Evolutionary conservation across 2,797 vertebrate species (phyloP).

Genomic region (Myotis findleyi): DNA sequence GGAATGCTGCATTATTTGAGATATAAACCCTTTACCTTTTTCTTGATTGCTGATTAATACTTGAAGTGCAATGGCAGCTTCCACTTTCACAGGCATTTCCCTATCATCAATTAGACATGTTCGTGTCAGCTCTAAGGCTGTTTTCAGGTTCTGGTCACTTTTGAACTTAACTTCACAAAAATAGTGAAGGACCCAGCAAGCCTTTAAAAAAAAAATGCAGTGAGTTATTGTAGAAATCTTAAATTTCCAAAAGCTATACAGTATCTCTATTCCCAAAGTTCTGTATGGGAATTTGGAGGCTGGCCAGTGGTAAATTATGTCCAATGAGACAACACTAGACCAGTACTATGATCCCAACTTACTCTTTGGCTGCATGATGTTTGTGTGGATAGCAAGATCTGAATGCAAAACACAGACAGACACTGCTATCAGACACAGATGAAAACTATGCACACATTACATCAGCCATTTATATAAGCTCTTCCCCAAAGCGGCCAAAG

Average conservation of each 20-base stretch:
- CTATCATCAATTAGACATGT: slow-evolving; percentile 98
- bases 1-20: neutral
- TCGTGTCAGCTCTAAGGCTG: slow-evolving; percentile 95
- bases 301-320: slow-evolving; percentile 89
- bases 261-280: neutral
- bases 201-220: slow-evolving; percentile 85
- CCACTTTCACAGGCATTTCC: slow-evolving; percentile 99
- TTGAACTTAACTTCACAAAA: slow-evolving; percentile 99
- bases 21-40: slow-evolving; percentile 91
- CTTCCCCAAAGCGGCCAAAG: too few relatives aligned
- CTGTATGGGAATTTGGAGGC: slow-evolving; percentile 88
- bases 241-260: neutral
- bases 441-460: slow-evolving; percentile 91
- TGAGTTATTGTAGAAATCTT: neutral
- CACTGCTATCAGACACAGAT: slow-evolving; percentile 91
- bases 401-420: slow-evolving; percentile 91
- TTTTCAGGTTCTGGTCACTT: slow-evolving; percentile 98
- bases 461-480: slow-evolving; percentile 80
- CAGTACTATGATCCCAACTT: slow-evolving; percentile 98
- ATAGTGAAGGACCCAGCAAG: slow-evolving; percentile 99
- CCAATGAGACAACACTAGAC: slow-evolving; percentile 91
- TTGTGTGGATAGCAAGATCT: slow-evolving; percentile 90
- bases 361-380: slow-evolving; percentile 91
- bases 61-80: slow-evolving; percentile 99
- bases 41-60: slow-evolving; percentile 99